Evolutionary conservation across 2,888 invertebrate species (phyloP), one percentile per base, ranked within the genome.

Genomic region (Heliconius hortense): DNA sequence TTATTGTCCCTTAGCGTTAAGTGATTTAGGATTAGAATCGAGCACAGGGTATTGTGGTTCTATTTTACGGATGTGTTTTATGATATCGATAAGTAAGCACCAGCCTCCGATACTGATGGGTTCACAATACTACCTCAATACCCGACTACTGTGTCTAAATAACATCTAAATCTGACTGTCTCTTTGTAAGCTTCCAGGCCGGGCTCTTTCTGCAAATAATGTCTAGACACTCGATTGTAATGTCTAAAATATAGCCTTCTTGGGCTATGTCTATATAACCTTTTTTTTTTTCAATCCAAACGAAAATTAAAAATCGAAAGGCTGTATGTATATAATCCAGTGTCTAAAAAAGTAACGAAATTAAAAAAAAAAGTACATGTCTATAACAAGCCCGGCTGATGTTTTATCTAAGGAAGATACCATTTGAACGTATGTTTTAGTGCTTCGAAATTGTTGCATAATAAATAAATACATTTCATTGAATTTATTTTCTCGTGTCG

Each of bases 41-140:
- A 92, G 88, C 93, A 92, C 93, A 94, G 93, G 93, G 93, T 94
- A 93, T 94, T 93, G 93, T 89, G 93, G 93, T 93, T 92, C 92
- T 93, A 93, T 93, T 92, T 93, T 92, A 90, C 86, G 90, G 89
- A 90, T 84, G 90, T 87, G 91, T 89, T 89, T 86, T 85, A 82
- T 83, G 85, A 87, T 90, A 89, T 89, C 87, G 90, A 88, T 88
- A 86, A 85, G 89, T 90, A 90, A 88, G 88, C 86, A 84, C 84
- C 84, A 83, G 88, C 87, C 88, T 86, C 89, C 85, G 86, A 86
- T 82, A 84, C 78, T 76, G 82, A 81, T 78, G 83, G 83, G 85
- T 87, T 85, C 84, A 85, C 87, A 92, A 93, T 93, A 93, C 93
- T 92, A 93, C 93, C 93, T 85, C 93, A 94, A 94, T 94, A 93